Base-by-base conservation (phyloP, 2,113 vertebrate species). In the Hylia prasina region DNA sequence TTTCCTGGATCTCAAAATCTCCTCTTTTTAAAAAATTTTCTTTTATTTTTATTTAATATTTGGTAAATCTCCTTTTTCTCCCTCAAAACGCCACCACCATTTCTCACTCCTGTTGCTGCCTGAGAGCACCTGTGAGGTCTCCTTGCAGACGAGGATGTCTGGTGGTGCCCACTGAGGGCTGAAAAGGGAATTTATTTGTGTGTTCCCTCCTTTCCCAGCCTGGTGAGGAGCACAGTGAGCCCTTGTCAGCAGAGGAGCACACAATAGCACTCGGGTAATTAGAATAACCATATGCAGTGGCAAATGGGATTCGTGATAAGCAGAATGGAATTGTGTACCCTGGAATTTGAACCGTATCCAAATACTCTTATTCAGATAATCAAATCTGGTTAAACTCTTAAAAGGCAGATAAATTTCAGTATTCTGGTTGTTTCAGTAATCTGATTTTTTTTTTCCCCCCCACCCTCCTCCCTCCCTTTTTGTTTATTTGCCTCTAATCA, bases 361-460 rank as follows among this genome's bases (percentile, higher is more conserved):
- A 94, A 96, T 72, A 76, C 77, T 82, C 93, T 91, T 84, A 82
- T 96, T 97, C 93, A 85, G 75, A 96, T 79, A 61, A 93, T 93
- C 81, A 91, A 96, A 96, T 96, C 94, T 96, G 89, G 87, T 89
- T 94, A 89, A 89, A 97, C 87, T 93, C 94, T 85, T 96, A 76
- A 94, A 96, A 93, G 63, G 87, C 87, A 96, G 87, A 96, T 79
- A 92, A 64, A 93, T 95, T 91, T 73, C 89, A 54, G 25, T 53
- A 60, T 86, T 86, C 89, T 73, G 90, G 65, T 77, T 94, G 23
- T 89, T 91, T 70, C 77, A 37, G 61, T 92, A 87, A 92, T 68
- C 65, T 82, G 93, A 18, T 82, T 69, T 72, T 66, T 24, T 28
- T 27, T 45, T 27, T 3, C 2, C 1, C 3, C 15, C n/a, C 11